These are phyloP conservation scores for Escarpia spicata DNA, from an alignment of 2,888 invertebrate genomes.

Conservation along the genomic window DNA sequence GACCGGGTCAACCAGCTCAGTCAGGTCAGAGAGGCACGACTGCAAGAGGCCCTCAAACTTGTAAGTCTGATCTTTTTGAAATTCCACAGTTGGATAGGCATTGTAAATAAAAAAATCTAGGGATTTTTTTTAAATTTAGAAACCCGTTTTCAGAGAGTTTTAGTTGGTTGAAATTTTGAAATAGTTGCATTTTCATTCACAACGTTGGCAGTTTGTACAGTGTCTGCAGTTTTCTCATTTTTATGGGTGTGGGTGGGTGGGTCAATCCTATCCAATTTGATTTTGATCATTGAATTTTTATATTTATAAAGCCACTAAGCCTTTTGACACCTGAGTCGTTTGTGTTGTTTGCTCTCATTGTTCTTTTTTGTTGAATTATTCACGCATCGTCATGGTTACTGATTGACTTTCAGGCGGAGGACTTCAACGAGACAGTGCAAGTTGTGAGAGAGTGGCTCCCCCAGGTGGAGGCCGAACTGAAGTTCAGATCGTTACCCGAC, in stretches of 20 bases:
- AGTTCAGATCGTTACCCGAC: slow-evolving; percentile 61
- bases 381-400: not conserved
- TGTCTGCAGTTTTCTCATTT: too few species aligned
- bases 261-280: too few species aligned
- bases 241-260: too few species aligned
- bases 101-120: not conserved
- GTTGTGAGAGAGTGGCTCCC: slow-evolving; percentile 63
- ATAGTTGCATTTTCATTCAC: too few species aligned
- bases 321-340: not conserved
- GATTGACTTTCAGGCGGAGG: slow-evolving; percentile 55
- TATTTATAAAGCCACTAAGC: too few species aligned
- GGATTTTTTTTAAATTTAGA: too few species aligned
- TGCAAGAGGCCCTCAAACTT: slow-evolving; percentile 60
- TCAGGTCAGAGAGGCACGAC: slow-evolving; percentile 55
- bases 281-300: too few species aligned
- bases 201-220: too few species aligned
- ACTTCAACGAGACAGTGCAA: slow-evolving; percentile 63
- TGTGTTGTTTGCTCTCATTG: not conserved
- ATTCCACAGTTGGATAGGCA: not conserved
- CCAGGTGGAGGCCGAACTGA: slow-evolving; percentile 62
- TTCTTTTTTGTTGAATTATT: not conserved
- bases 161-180: too few species aligned
- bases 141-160: too few species aligned
- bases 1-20: slow-evolving; percentile 57
- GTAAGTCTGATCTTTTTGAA: slow-evolving; percentile 40